A percentile compares a stretch with the other conserved stretches of the same genome.
phyloP scores from a whole-genome alignment of 2,888 invertebrate species.

The Lochmaea capreae region DNA sequence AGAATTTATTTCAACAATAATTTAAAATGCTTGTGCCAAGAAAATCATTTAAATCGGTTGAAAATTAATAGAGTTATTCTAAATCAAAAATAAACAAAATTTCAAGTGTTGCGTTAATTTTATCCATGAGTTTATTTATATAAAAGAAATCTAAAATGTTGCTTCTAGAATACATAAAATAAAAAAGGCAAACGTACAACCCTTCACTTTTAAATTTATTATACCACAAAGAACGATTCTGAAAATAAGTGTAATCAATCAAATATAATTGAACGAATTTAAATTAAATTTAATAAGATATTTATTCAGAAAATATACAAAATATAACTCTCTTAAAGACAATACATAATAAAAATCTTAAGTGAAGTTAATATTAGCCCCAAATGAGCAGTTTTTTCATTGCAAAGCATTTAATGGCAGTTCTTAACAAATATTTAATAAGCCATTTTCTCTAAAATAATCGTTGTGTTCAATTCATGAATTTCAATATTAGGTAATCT shows the following conservation, averaged over 20 bases:
- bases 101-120: no score
- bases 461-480: background rate
- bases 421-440: background rate
- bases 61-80: no score
- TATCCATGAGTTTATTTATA: no score
- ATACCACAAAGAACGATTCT: background rate
- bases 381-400: background rate
- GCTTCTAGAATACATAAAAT: background rate
- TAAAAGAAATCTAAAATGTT: no score
- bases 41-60: no score
- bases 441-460: background rate
- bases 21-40: no score
- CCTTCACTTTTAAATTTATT: background rate
- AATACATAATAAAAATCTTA: slow-evolving; percentile 13
- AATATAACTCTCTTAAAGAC: slow-evolving; percentile 29
- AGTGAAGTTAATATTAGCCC: background rate
- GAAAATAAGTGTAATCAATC: background rate
- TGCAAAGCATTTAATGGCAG: no score
- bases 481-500: background rate
- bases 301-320: slow-evolving; percentile 33
- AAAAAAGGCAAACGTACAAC: background rate
- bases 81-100: no score
- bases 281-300: slow-evolving; percentile 11
- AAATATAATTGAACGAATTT: background rate
- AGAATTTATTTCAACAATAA: no score